Conservation (phyloP, 1,140 invertebrate species). For the Notospermus geniculatus region DNA sequence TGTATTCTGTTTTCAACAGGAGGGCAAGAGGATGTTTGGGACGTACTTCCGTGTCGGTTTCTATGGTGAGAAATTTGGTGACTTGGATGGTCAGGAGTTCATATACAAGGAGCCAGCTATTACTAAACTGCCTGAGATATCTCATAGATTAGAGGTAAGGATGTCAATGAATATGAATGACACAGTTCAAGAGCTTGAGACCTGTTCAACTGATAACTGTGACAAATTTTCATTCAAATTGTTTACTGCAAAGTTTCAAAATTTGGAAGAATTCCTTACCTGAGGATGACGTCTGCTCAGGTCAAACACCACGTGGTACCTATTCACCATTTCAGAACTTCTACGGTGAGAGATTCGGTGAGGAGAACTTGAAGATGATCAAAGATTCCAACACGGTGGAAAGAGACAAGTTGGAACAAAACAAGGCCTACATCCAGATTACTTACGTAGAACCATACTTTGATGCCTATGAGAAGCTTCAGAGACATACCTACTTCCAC, state of each 20-base stretch:
- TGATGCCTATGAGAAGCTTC: conserved; percentile 85
- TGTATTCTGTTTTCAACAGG: too few species aligned
- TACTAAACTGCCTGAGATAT: conserved; percentile 95
- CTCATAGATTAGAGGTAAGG: conserved; percentile 81
- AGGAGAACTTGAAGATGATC: conserved; percentile 81
- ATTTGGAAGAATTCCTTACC: neutral
- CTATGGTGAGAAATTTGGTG: conserved; percentile 91
- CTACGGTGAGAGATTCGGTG: conserved; percentile 87
- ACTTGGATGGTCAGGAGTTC: conserved; percentile 90
- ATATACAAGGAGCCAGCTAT: conserved; percentile 96
- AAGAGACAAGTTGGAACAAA: conserved; percentile 66
- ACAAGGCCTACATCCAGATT: conserved; percentile 93
- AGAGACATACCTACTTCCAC: conserved; percentile 87
- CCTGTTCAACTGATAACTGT: too few species aligned
- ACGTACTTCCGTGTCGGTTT: conserved; percentile 97
- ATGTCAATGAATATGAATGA: too few species aligned
- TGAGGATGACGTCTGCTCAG: neutral
- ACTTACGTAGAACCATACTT: conserved; percentile 98
- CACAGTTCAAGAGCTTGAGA: too few species aligned
- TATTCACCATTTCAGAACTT: conserved; percentile 69
- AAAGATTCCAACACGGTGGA: conserved; percentile 86
- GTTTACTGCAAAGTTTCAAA: conserved; percentile 8
- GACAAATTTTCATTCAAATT: too few species aligned
- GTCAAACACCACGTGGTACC: neutral
- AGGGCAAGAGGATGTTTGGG: conserved; percentile 93